A percentile compares a stretch with the other conserved stretches of the same genome.
Conservation (phyloP, 2,888 invertebrate species). For the Epinotia demarniana region DNA sequence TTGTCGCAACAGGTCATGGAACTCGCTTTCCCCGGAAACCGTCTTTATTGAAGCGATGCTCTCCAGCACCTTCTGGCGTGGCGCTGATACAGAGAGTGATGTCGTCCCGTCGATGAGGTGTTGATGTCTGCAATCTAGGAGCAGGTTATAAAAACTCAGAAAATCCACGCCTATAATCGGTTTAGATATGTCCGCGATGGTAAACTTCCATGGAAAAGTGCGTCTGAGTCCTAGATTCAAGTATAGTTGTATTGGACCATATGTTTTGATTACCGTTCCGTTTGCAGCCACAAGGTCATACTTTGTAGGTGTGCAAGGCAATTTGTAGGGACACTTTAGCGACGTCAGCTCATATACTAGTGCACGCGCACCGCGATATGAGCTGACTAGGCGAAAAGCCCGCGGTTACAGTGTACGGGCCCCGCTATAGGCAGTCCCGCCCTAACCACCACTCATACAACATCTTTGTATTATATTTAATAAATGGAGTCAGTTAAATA, state of each 20-base stretch:
- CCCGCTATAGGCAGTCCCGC: no score
- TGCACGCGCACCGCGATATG: no score
- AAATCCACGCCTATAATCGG: no score
- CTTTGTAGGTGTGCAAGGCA: no score
- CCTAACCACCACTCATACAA: no score
- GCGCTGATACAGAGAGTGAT: constrained; percentile 7
- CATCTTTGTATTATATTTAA: no score
- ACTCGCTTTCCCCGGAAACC: neutral
- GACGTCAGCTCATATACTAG: no score
- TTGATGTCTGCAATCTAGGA: constrained; percentile 48
- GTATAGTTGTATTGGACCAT: constrained; percentile 27
- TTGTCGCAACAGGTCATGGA: constrained; percentile 15
- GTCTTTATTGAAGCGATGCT: constrained; percentile 22
- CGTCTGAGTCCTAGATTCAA: constrained; percentile 17
- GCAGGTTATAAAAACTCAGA: no score
- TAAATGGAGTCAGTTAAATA: no score
- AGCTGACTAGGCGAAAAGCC: no score
- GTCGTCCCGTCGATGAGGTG: constrained; percentile 45
- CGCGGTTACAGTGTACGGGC: no score
- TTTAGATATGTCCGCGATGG: constrained; percentile 53
- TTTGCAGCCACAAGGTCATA: constrained; percentile 10
- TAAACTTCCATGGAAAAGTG: constrained; percentile 53
- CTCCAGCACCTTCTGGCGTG: neutral
- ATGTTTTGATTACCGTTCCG: constrained; percentile 19
- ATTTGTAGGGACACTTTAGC: no score